These are phyloP conservation scores for Furnarius figulus DNA, from an alignment of 2,113 vertebrate genomes.

Conservation along the genomic window DNA sequence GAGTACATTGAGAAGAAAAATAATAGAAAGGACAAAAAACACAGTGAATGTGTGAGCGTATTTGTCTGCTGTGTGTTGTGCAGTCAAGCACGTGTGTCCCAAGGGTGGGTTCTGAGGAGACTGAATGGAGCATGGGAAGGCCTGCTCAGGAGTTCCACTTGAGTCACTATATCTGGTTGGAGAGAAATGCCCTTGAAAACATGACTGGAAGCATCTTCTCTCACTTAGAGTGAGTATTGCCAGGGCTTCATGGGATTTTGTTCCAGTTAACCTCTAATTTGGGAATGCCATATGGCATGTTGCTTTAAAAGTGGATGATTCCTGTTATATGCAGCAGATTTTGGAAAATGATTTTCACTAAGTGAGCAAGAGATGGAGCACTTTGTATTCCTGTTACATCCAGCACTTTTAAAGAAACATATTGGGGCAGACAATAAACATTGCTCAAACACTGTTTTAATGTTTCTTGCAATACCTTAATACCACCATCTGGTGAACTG, in stretches of 20 bases:
- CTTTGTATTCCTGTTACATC: neutral
- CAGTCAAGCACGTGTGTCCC: accelerated
- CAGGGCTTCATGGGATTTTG: neutral
- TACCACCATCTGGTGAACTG: constrained; percentile 25
- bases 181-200: neutral
- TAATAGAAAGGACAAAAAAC: neutral
- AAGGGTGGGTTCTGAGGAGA: neutral
- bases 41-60: accelerated
- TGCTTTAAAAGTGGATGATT: neutral
- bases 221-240: neutral
- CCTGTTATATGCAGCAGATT: neutral
- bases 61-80: accelerated
- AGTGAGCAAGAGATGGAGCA: neutral
- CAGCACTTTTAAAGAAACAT: neutral
- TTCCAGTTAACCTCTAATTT: constrained; percentile 17
- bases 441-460: neutral
- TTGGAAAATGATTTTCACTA: constrained; percentile 1
- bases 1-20: neutral
- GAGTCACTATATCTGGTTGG: neutral
- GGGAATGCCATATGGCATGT: neutral
- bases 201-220: neutral
- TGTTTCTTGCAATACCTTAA: constrained; percentile 20
- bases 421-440: neutral
- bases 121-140: neutral
- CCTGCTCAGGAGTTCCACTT: neutral